These are phyloP conservation scores for Sphaeridia pumilis DNA, from an alignment of 2,888 invertebrate genomes.

Conservation along the genomic window DNA sequence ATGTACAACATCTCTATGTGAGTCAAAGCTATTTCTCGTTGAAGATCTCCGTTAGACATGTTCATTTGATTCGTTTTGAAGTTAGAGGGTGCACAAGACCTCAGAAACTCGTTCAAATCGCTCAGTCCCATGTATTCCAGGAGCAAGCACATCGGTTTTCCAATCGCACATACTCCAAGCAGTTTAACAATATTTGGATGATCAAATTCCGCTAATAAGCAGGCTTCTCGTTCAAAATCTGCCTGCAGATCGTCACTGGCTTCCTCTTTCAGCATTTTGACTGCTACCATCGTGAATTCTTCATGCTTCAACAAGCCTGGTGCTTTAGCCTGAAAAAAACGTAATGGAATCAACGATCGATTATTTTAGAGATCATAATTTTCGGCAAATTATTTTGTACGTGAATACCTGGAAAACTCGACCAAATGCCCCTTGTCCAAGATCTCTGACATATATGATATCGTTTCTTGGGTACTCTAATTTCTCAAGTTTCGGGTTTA, in stretches of 20 bases:
- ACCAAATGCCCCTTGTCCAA: constrained; percentile 94
- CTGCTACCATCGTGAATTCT: constrained; percentile 85
- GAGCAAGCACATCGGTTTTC: constrained; percentile 90
- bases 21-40: constrained; percentile 56
- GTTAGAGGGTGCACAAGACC: constrained; percentile 73
- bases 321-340: constrained; percentile 59
- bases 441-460: constrained; percentile 83
- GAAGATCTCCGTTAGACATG: constrained; percentile 51
- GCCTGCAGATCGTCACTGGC: constrained; percentile 83
- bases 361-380: not conserved
- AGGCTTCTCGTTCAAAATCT: constrained; percentile 92
- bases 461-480: constrained; percentile 91
- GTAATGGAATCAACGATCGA: too few species aligned
- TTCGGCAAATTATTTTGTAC: not conserved
- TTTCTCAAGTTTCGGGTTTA: constrained; percentile 85
- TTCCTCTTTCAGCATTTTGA: constrained; percentile 95
- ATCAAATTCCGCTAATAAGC: constrained; percentile 87
- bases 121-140: constrained; percentile 98
- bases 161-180: constrained; percentile 88
- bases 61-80: constrained; percentile 54
- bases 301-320: constrained; percentile 74
- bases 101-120: constrained; percentile 84
- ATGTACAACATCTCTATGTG: constrained; percentile 74
- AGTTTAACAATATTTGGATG: constrained; percentile 94
- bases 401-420: constrained; percentile 69